Evolutionary conservation across 2,113 vertebrate species (phyloP).

Genomic region (Halcyon malimbica): DNA sequence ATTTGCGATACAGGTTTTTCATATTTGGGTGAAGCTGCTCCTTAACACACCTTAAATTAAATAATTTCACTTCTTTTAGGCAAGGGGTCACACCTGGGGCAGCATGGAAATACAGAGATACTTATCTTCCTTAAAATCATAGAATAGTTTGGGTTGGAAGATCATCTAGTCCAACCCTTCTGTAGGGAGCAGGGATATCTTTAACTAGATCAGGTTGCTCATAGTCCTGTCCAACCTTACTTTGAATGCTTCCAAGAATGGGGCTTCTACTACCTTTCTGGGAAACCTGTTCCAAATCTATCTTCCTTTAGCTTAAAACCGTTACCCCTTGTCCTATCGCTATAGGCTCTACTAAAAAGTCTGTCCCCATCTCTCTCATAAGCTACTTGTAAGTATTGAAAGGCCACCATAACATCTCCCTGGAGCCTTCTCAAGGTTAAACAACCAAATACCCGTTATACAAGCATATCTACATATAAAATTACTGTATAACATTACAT

Average conservation of each 20-base stretch:
- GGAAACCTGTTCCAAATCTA: neutral
- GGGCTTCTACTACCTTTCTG: neutral
- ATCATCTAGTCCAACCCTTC: neutral
- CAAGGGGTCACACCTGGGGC: neutral
- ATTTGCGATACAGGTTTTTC: neutral
- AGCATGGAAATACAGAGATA: neutral
- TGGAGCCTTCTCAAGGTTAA: neutral
- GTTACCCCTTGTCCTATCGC: neutral
- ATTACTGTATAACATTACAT: neutral
- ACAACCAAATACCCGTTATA: neutral
- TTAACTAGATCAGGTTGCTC: neutral
- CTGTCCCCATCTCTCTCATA: neutral
- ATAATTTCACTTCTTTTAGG: neutral
- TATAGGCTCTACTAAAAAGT: neutral
- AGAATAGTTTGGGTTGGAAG: neutral
- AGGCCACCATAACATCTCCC: neutral
- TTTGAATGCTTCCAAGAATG: neutral
- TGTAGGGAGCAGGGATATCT: neutral
- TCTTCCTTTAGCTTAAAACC: neutral
- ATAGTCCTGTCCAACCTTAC: rapidly evolving
- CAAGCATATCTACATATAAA: neutral
- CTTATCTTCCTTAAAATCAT: neutral
- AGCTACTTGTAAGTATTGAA: neutral
- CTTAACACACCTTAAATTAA: neutral
- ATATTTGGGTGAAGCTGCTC: neutral